Percentiles rank a stretch among this genome's conserved stretches.
Evolutionary conservation across 1,140 invertebrate species (phyloP).

Genomic region (Papilio aristodemus): DNA sequence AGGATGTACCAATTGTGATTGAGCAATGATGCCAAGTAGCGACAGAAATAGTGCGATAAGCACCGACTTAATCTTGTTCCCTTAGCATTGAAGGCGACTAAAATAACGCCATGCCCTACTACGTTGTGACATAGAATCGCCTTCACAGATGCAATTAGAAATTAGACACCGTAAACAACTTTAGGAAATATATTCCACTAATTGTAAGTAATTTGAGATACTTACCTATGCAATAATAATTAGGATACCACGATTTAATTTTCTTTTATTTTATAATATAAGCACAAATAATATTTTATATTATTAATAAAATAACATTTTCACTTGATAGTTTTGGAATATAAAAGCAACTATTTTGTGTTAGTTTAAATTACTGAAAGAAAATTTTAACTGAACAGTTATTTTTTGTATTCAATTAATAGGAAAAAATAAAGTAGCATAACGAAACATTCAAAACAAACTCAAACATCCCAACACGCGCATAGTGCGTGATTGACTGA

Average conservation of each 20-base stretch:
- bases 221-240: constrained; percentile 4
- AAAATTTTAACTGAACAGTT: not conserved
- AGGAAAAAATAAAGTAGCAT: constrained; percentile 1
- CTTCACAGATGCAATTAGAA: constrained; percentile 23
- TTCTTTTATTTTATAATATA: not conserved
- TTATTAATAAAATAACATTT: constrained; percentile 4
- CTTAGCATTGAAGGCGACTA: constrained; percentile 1
- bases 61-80: constrained; percentile 12
- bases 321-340: not conserved
- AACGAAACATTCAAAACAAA: constrained; percentile 13
- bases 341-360: not conserved
- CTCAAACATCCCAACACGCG: not conserved
- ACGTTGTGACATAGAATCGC: constrained; percentile 17
- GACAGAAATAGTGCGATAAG: constrained; percentile 29
- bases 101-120: constrained; percentile 24
- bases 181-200: not conserved
- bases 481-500: not conserved
- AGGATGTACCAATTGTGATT: constrained; percentile 15
- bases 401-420: not conserved
- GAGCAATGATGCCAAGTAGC: constrained; percentile 8
- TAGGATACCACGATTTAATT: not conserved
- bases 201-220: not conserved
- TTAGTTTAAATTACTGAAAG: not conserved
- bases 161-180: constrained; percentile 9
- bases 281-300: not conserved